Base-by-base conservation (phyloP, 2,888 invertebrate species). In the Athetis lepigone region DNA sequence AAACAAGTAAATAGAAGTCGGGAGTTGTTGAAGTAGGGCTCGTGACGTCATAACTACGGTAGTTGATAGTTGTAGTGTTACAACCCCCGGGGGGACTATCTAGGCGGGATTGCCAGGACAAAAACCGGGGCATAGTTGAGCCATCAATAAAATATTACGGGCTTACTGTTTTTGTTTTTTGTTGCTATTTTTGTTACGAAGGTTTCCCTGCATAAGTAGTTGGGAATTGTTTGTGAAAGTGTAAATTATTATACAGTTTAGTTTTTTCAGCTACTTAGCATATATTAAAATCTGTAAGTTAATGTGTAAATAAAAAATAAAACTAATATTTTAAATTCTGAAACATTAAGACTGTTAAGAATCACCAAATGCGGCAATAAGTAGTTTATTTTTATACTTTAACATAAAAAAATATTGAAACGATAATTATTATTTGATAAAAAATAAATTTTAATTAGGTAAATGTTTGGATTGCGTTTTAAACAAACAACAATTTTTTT, bases 21-120 rank as follows among this genome's bases (percentile, higher is more conserved):
- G 51, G 52, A 73, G 64, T 64, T 56, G 67, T 51, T 50, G 55
- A 63, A 64, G 66, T 42, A 57, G 63, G 66, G 52, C 13, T 19
- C 46, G 70, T 77, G 79, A 78, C 80, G 77, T 79, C 75, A 77
- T 80, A 79, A 84, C 79, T 71, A 75, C 59, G 57, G 61, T 67
- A 74, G 72, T 77, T 76, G 79, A 80, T 82, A 80, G 83, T 79
- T 70, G 69, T 70, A 68, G 70, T 73, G 61, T 39, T 33, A 78
- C 67, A 58, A 67, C 72, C 63, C 81, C 71, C 79, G 27, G 23
- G 82, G 72, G 80, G 57, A 51, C 69, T 37, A 64, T 77, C 55
- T 50, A 46, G 51, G 55, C 62, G 54, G 75, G 73, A 72, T 81
- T 76, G 74, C 70, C 61, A 40, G 40, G 37, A 45, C 66, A 65